These are phyloP conservation scores for Gambelia wislizenii DNA, from an alignment of 2,797 vertebrate genomes.

Conservation along the genomic window DNA sequence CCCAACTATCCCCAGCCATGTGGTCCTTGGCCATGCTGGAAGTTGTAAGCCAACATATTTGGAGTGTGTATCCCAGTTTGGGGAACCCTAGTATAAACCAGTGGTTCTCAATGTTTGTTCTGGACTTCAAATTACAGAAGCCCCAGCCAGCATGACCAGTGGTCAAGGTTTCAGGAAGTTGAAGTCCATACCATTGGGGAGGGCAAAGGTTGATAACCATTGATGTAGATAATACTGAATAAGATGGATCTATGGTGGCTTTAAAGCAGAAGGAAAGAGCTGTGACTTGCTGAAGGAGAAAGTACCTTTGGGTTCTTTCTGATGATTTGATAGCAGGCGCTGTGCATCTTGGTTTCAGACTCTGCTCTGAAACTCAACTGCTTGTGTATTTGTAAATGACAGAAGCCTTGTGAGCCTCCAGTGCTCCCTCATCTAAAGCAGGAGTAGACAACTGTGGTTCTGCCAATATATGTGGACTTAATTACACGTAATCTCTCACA, in stretches of 20 bases:
- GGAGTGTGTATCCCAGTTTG: neutral
- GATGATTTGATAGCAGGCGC: too few species aligned
- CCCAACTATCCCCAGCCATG: too few species aligned
- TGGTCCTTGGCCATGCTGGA: neutral
- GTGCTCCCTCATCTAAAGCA: neutral
- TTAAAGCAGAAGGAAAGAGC: neutral
- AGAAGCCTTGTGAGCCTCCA: neutral
- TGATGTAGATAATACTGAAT: neutral
- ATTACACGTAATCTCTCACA: neutral
- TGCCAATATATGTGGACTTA: too few species aligned
- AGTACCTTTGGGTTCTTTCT: neutral
- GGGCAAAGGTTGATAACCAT: neutral
- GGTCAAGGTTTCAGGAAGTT: neutral
- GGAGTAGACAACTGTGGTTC: neutral
- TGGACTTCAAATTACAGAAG: neutral
- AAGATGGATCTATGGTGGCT: neutral
- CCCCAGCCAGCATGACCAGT: too few species aligned
- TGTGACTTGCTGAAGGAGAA: neutral
- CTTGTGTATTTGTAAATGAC: neutral
- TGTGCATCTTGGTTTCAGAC: neutral
- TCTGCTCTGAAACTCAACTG: neutral
- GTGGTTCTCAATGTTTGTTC: neutral
- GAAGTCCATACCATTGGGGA: neutral
- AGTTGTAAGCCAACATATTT: neutral
- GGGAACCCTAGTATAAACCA: neutral